phyloP scores from a whole-genome alignment of 1,140 invertebrate genomes.

The Lordiphosa clarofinis region DNA sequence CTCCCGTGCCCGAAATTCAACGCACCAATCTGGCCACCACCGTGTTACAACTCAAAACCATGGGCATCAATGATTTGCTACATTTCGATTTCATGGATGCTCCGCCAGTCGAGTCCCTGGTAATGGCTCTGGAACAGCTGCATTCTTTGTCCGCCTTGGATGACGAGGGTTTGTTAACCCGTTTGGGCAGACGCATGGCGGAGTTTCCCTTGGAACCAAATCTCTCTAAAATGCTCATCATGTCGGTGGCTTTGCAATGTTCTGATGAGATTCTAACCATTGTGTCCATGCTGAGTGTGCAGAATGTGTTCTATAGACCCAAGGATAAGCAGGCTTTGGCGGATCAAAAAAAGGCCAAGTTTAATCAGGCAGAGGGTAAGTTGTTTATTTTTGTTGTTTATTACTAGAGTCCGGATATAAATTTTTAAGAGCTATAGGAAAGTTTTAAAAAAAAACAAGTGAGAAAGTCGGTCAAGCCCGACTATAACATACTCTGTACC shows the following conservation, averaged over 20 bases:
- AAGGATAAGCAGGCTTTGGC: constrained; percentile 99
- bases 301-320: constrained; percentile 98
- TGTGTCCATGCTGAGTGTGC: constrained; percentile 99
- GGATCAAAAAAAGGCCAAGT: constrained; percentile 99
- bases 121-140: constrained; percentile 98
- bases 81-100: constrained; percentile 99
- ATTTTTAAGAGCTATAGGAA: no score
- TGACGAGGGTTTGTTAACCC: constrained; percentile 96
- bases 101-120: constrained; percentile 97
- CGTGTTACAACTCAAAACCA: constrained; percentile 97
- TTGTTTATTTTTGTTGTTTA: no score
- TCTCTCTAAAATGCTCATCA: constrained; percentile 99
- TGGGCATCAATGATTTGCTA: constrained; percentile 99
- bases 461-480: no score
- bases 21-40: constrained; percentile 98
- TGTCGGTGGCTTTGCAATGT: constrained; percentile 99
- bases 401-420: no score
- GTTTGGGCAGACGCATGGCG: constrained; percentile 97
- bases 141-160: constrained; percentile 98
- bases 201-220: constrained; percentile 99
- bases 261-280: constrained; percentile 99
- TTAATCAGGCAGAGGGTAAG: constrained; percentile 96
- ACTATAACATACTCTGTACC: no score
- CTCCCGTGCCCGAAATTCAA: constrained; percentile 99
- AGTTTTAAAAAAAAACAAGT: no score